phyloP scores from a whole-genome alignment of 2,797 vertebrate species.

The Characodon lateralis region DNA sequence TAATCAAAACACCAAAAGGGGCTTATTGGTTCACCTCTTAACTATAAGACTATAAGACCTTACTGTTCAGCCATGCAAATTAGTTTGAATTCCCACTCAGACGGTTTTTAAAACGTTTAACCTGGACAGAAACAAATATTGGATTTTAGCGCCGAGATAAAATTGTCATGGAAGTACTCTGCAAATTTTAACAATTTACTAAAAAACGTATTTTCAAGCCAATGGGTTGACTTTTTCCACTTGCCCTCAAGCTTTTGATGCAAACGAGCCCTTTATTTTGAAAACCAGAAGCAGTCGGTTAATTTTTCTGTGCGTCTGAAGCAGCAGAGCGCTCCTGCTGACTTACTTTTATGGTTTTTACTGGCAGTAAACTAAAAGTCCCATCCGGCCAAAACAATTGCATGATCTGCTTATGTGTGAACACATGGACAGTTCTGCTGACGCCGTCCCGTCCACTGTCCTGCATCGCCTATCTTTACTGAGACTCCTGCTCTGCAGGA shows the following conservation, averaged over 20 bases:
- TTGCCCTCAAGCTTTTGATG: too few species aligned
- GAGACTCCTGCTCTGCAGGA: background rate
- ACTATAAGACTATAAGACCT: too few species aligned
- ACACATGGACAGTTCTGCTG: background rate
- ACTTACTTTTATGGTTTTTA: slow-evolving; percentile 1
- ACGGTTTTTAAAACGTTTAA: too few species aligned
- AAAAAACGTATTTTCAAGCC: background rate
- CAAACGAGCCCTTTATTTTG: slow-evolving; percentile 48
- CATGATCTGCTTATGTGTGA: background rate
- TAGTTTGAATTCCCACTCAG: too few species aligned
- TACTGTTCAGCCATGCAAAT: too few species aligned
- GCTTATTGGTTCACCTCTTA: too few species aligned
- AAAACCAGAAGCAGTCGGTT: background rate
- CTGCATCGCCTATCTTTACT: background rate
- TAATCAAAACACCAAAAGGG: too few species aligned
- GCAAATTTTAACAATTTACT: background rate
- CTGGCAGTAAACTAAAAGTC: slow-evolving; percentile 25
- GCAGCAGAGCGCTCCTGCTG: slow-evolving; percentile 1
- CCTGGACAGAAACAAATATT: too few species aligned
- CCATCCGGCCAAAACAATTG: slow-evolving; percentile 16
- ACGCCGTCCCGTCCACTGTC: background rate
- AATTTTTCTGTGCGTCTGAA: background rate
- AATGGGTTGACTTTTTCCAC: too few species aligned
- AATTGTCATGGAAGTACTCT: too few species aligned
- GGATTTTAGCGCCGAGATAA: too few species aligned